A percentile compares a stretch with the other conserved stretches of the same genome.
These are phyloP conservation scores for Kryptolebias ocellatus DNA, from an alignment of 2,797 vertebrate genomes.

Conservation along the genomic window DNA sequence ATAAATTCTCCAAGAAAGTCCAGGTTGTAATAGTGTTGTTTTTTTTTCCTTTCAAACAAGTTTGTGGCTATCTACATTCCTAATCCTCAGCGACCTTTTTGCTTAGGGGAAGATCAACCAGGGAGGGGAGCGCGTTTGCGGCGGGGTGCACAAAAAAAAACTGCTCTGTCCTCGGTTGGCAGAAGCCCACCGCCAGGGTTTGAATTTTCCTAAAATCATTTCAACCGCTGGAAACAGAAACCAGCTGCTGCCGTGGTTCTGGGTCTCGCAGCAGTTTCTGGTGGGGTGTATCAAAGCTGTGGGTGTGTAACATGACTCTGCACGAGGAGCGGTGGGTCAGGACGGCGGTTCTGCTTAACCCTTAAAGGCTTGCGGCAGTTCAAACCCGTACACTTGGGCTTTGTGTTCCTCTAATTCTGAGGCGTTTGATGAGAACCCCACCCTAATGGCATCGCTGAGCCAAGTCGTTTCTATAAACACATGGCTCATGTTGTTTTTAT, in stretches of 20 bases:
- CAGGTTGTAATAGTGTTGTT: neutral
- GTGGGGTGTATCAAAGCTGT: constrained; percentile 69
- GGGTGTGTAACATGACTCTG: constrained; percentile 69
- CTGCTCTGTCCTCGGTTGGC: constrained; percentile 38
- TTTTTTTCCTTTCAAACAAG: constrained; percentile 20
- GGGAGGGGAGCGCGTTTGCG: constrained; percentile 27
- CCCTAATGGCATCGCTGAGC: constrained; percentile 48
- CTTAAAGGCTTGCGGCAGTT: constrained; percentile 19
- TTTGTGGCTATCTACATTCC: constrained; percentile 11
- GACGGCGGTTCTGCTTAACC: constrained; percentile 30
- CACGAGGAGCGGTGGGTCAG: constrained; percentile 50
- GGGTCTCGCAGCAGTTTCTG: constrained; percentile 19
- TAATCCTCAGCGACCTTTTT: constrained; percentile 1
- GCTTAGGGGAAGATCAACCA: neutral
- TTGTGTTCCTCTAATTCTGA: constrained; percentile 14
- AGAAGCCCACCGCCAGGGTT: constrained; percentile 33
- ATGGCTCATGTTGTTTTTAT: constrained; percentile 12
- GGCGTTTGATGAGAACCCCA: constrained; percentile 37
- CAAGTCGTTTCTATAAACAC: constrained; percentile 28
- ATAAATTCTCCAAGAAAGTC: constrained; percentile 1
- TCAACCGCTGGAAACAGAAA: constrained; percentile 66
- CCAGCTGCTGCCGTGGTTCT: constrained; percentile 73
- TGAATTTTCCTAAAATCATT: constrained; percentile 68
- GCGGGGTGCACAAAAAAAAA: constrained; percentile 36
- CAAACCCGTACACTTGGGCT: constrained; percentile 28